Evolutionary conservation across 2,797 vertebrate genomes (phyloP).

Genomic region (Rhynchotus rufescens): DNA sequence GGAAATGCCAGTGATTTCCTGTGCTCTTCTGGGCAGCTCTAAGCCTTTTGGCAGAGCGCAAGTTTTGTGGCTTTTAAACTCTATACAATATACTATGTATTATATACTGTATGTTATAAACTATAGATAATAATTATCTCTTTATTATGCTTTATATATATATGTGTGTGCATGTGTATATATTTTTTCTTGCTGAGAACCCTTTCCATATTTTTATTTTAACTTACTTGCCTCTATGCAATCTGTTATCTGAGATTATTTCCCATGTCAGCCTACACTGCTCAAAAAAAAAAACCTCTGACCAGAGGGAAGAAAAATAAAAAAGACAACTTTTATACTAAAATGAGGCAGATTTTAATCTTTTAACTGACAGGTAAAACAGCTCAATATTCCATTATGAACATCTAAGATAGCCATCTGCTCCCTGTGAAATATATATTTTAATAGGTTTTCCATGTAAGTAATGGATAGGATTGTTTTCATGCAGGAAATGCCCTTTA

Average conservation of each 20-base stretch:
- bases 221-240: background rate
- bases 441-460: background rate
- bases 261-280: background rate
- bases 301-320: background rate
- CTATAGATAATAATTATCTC: too few species aligned
- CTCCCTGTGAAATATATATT: background rate
- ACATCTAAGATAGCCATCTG: background rate
- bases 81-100: too few species aligned
- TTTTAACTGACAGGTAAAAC: background rate
- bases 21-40: background rate
- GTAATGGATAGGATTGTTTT: background rate
- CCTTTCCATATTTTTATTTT: background rate
- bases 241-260: background rate
- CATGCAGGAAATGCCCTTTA: background rate
- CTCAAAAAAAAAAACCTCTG: background rate
- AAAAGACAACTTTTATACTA: background rate
- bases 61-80: background rate
- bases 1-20: background rate
- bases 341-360: background rate
- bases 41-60: background rate
- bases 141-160: background rate
- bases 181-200: background rate
- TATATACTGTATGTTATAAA: too few species aligned
- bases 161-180: background rate
- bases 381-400: background rate